These are phyloP conservation scores for Druon quercuslanigerum DNA, from an alignment of 1,140 invertebrate species.

Conservation along the genomic window DNA sequence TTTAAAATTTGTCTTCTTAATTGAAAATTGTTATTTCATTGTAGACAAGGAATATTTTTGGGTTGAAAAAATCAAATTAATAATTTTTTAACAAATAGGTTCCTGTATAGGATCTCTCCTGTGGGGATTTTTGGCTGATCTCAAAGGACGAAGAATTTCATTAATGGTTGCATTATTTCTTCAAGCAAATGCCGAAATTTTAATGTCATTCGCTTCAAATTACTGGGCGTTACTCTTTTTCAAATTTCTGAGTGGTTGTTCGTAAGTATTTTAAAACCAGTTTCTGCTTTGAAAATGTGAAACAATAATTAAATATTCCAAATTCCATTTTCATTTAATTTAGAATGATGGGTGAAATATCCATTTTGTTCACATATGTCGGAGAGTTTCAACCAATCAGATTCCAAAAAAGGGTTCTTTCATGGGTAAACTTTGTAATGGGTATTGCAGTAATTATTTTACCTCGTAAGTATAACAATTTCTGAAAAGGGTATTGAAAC, in stretches of 20 bases:
- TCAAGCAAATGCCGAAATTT: conserved; percentile 74
- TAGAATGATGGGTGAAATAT: conserved; percentile 64
- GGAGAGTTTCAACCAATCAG: conserved; percentile 69
- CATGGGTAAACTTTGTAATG: conserved; percentile 69
- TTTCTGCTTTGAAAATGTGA: background rate
- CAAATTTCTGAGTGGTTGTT: conserved; percentile 78
- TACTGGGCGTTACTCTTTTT: conserved; percentile 77
- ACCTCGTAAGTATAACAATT: conserved; percentile 53
- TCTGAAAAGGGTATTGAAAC: no score
- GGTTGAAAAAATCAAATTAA: no score
- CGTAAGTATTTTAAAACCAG: conserved; percentile 70
- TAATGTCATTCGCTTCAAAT: conserved; percentile 74
- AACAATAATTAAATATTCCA: background rate
- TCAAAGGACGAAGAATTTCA: conserved; percentile 74
- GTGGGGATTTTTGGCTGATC: conserved; percentile 78
- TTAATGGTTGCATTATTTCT: conserved; percentile 74
- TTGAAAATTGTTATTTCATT: no score
- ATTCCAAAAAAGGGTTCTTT: conserved; percentile 60
- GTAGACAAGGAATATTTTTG: no score
- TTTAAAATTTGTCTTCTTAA: no score
- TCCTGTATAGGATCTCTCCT: conserved; percentile 79
- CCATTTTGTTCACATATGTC: conserved; percentile 65
- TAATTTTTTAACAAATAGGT: conserved; percentile 61
- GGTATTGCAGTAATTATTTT: conserved; percentile 60
- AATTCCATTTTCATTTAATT: conserved; percentile 48